Percentiles rank a stretch among this genome's conserved stretches.
phyloP scores from a whole-genome alignment of 2,888 invertebrate species.

The Bombyx huttoni region DNA sequence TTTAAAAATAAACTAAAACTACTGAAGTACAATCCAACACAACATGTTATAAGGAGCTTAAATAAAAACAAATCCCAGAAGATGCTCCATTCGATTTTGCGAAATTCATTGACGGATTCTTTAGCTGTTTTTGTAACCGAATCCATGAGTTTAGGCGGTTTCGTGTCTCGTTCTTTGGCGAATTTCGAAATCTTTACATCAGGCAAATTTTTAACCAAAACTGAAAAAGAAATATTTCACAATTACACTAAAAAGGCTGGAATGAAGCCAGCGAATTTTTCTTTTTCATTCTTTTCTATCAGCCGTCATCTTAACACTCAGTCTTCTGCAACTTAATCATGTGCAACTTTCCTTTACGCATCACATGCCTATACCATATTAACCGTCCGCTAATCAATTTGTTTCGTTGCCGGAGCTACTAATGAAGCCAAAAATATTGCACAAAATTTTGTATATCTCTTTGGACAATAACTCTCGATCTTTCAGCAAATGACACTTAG shows the following conservation, averaged over 20 bases:
- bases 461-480: too few species aligned
- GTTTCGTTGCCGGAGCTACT: too few species aligned
- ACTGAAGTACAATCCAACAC: constrained; percentile 55
- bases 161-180: constrained; percentile 6
- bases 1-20: constrained; percentile 58
- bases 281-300: too few species aligned
- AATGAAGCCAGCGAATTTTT: too few species aligned
- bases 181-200: constrained; percentile 14
- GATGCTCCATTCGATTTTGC: constrained; percentile 56
- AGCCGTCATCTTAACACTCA: too few species aligned
- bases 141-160: constrained; percentile 18
- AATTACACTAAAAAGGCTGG: neutral
- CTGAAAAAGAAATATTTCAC: constrained; percentile 17
- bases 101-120: constrained; percentile 47
- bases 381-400: too few species aligned
- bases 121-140: constrained; percentile 18
- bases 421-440: neutral
- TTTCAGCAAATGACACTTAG: too few species aligned
- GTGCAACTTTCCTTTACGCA: too few species aligned
- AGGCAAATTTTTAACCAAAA: constrained; percentile 21
- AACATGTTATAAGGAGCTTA: constrained; percentile 59
- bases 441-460: neutral
- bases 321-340: too few species aligned
- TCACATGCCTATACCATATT: too few species aligned
- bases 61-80: constrained; percentile 66